Percentiles rank a stretch among this genome's conserved stretches.
Conservation (phyloP, 2,113 vertebrate species). For the Rhea americana region DNA sequence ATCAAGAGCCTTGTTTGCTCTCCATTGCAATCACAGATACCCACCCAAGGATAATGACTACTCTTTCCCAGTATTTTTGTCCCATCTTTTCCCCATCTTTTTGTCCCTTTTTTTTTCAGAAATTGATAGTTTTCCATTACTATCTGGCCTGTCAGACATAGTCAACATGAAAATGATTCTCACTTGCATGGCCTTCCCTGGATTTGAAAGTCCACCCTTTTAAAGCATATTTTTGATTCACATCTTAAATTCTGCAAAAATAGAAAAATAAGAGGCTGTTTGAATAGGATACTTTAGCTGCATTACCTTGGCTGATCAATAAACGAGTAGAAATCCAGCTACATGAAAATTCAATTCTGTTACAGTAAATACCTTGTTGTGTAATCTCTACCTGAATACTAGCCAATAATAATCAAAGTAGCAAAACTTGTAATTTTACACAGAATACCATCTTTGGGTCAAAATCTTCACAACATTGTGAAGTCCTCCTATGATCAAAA, state of each 20-base stretch:
- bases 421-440: background rate
- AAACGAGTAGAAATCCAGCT: background rate
- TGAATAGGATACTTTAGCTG: background rate
- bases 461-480: background rate
- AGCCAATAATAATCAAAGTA: background rate
- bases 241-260: background rate
- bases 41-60: background rate
- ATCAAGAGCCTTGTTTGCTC: background rate
- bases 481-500: background rate
- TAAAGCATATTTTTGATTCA: background rate
- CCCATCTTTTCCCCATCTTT: background rate
- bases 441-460: background rate
- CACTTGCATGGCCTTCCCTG: background rate
- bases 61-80: background rate
- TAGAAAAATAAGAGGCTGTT: background rate
- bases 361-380: background rate
- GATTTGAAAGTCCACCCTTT: background rate
- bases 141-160: background rate
- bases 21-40: background rate
- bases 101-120: background rate
- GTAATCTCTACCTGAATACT: background rate
- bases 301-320: background rate
- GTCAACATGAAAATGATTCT: background rate
- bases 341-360: background rate
- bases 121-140: background rate